Percentiles rank a stretch among this genome's conserved stretches.
phyloP scores from a whole-genome alignment of 2,888 invertebrate species.

The Incurvaria masculella region DNA sequence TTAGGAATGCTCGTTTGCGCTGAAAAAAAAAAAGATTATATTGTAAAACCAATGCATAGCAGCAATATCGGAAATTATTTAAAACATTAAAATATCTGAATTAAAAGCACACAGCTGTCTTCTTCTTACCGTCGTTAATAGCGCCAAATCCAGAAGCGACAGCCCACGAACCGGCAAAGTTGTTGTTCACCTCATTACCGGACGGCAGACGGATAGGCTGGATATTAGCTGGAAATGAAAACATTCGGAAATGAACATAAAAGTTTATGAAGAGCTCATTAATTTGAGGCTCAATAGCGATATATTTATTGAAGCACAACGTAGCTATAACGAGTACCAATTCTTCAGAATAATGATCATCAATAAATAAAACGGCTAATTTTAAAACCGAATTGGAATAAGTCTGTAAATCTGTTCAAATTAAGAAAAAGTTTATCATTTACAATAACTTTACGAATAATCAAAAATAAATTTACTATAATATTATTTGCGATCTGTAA shows the following conservation, averaged over 20 bases:
- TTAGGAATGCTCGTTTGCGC: constrained; percentile 1
- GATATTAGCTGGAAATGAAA: constrained; percentile 20
- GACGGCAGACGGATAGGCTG: constrained; percentile 25
- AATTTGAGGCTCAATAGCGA: too few species aligned
- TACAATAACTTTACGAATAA: too few species aligned
- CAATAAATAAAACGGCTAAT: too few species aligned
- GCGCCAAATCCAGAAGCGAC: constrained; percentile 28
- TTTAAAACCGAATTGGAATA: too few species aligned
- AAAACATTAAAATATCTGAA: background rate
- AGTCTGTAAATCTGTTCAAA: too few species aligned
- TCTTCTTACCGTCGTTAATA: constrained; percentile 23
- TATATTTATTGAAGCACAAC: too few species aligned
- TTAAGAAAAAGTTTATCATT: too few species aligned
- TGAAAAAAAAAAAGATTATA: background rate
- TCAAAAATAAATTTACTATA: constrained; percentile 1
- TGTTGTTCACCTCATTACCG: constrained; percentile 22
- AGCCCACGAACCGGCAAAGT: constrained; percentile 20
- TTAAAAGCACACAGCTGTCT: background rate
- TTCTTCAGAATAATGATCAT: too few species aligned
- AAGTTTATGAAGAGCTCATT: too few species aligned
- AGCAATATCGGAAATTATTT: background rate
- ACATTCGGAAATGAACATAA: constrained; percentile 11
- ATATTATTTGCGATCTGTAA: background rate
- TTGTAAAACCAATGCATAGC: background rate
- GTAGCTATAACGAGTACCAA: too few species aligned